These are phyloP conservation scores for Coranthus polyacanthus DNA, from an alignment of 2,797 vertebrate species.

Conservation along the genomic window DNA sequence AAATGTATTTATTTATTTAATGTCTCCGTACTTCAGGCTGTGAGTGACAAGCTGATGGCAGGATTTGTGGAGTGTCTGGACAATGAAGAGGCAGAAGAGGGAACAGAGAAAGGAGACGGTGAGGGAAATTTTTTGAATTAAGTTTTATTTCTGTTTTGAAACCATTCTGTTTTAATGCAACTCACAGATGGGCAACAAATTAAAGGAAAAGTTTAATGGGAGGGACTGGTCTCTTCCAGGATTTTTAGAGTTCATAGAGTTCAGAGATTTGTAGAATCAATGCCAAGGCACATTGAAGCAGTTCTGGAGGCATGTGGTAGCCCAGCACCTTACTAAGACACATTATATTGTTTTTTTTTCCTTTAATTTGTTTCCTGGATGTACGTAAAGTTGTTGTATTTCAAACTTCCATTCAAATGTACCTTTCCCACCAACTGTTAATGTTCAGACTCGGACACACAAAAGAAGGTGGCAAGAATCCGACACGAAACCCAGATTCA, in stretches of 20 bases:
- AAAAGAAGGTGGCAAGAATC: slow-evolving; percentile 87
- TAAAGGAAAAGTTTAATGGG: no score
- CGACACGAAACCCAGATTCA: slow-evolving; percentile 95
- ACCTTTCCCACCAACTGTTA: not conserved
- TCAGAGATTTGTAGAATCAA: no score
- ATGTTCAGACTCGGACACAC: slow-evolving; percentile 86
- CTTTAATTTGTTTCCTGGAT: slow-evolving; percentile 1
- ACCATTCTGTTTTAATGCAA: no score
- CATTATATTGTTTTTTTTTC: not conserved
- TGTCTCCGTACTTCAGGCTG: slow-evolving; percentile 75
- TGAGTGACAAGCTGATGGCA: slow-evolving; percentile 96
- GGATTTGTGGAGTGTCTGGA: slow-evolving; percentile 98
- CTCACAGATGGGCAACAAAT: no score
- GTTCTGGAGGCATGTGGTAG: no score
- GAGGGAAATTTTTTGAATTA: no score
- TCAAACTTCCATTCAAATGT: not conserved
- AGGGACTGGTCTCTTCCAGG: no score
- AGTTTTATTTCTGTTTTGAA: no score
- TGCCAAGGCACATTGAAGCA: no score
- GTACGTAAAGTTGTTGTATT: not conserved
- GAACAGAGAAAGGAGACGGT: slow-evolving; percentile 91
- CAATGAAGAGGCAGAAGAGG: slow-evolving; percentile 94
- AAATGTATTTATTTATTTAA: not conserved
- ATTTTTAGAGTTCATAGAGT: no score
- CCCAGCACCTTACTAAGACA: no score